phyloP scores from a whole-genome alignment of 2,888 invertebrate species.

The Neria commutata region DNA sequence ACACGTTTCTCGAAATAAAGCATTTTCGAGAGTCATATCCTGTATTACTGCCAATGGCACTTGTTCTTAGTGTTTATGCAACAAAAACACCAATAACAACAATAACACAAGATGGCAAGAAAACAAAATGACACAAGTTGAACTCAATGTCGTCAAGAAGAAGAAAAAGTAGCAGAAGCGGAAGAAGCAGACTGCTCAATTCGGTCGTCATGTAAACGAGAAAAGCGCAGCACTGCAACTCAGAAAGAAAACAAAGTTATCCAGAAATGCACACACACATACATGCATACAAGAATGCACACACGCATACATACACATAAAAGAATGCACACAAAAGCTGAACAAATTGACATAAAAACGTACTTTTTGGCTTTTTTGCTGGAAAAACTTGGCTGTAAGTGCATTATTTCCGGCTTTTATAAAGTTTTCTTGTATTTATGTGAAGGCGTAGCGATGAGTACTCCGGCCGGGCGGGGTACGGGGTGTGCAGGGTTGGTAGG shows the following conservation, averaged over 20 bases:
- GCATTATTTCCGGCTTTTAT: constrained; percentile 52
- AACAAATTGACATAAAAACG: constrained; percentile 8
- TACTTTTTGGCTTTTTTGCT: constrained; percentile 1
- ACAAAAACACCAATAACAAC: constrained; percentile 16
- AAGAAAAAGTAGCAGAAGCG: background rate
- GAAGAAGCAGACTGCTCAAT: too few species aligned
- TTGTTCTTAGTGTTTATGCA: background rate
- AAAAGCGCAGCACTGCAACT: constrained; percentile 2
- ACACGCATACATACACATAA: too few species aligned
- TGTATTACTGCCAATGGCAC: too few species aligned
- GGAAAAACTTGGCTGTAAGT: constrained; percentile 38
- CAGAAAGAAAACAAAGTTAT: constrained; percentile 14
- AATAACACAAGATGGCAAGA: background rate
- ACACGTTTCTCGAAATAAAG: too few species aligned
- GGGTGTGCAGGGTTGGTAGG: background rate
- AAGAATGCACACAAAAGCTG: too few species aligned
- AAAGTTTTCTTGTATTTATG: constrained; percentile 39
- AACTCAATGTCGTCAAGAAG: background rate
- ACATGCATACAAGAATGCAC: too few species aligned
- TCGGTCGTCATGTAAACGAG: constrained; percentile 11
- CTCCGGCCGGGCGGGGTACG: background rate
- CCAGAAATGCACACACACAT: background rate
- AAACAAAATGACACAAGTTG: constrained; percentile 22
- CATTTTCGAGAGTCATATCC: too few species aligned
- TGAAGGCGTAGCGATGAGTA: constrained; percentile 3